Percentiles rank a stretch among this genome's conserved stretches.
Conservation (phyloP, 2,888 invertebrate genomes). For the Polyommatus icarus region DNA sequence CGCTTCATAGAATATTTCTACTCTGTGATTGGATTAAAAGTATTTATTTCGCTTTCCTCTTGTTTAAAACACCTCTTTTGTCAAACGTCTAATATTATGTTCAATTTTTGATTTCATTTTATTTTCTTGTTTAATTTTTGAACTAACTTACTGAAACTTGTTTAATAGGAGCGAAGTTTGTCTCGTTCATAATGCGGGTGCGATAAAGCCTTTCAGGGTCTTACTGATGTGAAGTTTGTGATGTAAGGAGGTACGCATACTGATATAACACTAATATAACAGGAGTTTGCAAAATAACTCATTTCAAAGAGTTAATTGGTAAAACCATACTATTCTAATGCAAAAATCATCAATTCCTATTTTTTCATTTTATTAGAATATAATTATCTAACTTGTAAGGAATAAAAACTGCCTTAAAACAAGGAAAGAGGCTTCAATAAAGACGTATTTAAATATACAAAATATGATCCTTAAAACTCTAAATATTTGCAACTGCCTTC, state of each 20-base stretch:
- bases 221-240: neutral
- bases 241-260: neutral
- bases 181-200: neutral
- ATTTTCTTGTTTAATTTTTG: neutral
- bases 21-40: conserved; percentile 23
- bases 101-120: neutral
- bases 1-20: conserved; percentile 39
- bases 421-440: no score
- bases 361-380: no score
- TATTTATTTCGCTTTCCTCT: neutral
- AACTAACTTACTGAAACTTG: neutral
- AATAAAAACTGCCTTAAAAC: no score
- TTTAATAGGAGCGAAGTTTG: neutral
- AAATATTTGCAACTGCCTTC: no score
- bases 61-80: neutral
- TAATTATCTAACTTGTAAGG: no score
- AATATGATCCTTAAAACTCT: no score
- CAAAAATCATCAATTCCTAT: no score
- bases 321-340: no score
- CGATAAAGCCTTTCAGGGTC: neutral
- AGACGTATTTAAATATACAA: no score
- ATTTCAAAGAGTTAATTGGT: neutral
- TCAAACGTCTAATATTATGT: neutral
- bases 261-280: neutral
- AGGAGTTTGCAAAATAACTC: neutral